A percentile compares a stretch with the other conserved stretches of the same genome.
These are phyloP conservation scores for Dallia pectoralis DNA, from an alignment of 2,797 vertebrate genomes.

Conservation along the genomic window DNA sequence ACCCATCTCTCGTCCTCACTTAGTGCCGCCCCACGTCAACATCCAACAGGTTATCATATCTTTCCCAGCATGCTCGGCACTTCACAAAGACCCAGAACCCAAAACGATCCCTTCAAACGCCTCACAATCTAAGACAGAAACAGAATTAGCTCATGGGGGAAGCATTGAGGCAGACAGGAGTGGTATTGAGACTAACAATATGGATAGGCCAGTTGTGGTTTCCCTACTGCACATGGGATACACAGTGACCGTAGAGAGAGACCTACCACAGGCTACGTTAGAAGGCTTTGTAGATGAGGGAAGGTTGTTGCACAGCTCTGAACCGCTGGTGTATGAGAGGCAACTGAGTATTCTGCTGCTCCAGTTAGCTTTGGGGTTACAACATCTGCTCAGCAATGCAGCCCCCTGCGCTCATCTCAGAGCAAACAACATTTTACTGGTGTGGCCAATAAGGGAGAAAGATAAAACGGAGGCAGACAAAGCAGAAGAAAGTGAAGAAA, in stretches of 20 bases:
- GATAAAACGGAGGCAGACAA: not conserved
- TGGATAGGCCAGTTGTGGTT: conserved; percentile 31
- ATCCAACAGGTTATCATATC: conserved; percentile 60
- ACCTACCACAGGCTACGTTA: conserved; percentile 75
- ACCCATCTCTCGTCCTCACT: conserved; percentile 19
- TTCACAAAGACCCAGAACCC: not conserved
- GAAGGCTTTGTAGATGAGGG: conserved; percentile 69
- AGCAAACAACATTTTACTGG: conserved; percentile 69
- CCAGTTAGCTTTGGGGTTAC: conserved; percentile 74
- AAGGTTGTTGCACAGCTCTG: conserved; percentile 36
- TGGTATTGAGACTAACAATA: not conserved
- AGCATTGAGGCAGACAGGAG: conserved; percentile 26
- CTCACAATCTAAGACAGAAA: conserved; percentile 8
- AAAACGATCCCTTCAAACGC: not conserved
- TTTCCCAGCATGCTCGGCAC: conserved; percentile 48
- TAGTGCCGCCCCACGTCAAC: conserved; percentile 59
- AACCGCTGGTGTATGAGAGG: conserved; percentile 64
- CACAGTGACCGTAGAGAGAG: conserved; percentile 58
- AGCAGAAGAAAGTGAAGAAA: conserved; percentile 11
- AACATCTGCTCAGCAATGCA: conserved; percentile 60
- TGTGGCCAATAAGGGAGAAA: conserved; percentile 50
- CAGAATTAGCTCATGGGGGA: conserved; percentile 36
- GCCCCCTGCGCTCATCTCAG: conserved; percentile 56
- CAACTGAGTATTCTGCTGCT: conserved; percentile 75
- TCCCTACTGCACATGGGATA: conserved; percentile 53